Percentiles rank a stretch among this genome's conserved stretches.
phyloP scores from a whole-genome alignment of 2,888 invertebrate species.

The Uropetala carovei region DNA sequence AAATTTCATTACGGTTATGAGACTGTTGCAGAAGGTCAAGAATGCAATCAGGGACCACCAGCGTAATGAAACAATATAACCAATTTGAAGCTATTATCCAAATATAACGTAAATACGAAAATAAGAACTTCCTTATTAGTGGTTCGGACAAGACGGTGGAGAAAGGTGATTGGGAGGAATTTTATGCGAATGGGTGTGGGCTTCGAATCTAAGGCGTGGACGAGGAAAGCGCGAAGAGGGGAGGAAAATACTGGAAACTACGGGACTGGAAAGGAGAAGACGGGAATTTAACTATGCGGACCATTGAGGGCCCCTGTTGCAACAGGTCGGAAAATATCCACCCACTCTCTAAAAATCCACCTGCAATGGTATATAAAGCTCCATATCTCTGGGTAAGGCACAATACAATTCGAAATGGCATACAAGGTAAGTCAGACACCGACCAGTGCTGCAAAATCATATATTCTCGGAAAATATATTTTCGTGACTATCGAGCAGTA shows the following conservation, averaged over 20 bases:
- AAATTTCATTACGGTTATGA: too few species aligned
- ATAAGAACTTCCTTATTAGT: too few species aligned
- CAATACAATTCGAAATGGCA: conserved; percentile 46
- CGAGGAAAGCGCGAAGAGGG: not conserved
- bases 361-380: conserved; percentile 19
- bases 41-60: too few species aligned
- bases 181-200: not conserved
- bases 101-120: too few species aligned
- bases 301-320: conserved; percentile 7
- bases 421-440: conserved; percentile 38
- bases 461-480: not conserved
- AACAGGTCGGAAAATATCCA: not conserved
- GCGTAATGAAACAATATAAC: too few species aligned
- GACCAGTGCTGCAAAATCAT: not conserved
- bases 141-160: not conserved
- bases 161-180: not conserved
- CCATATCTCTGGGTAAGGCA: not conserved
- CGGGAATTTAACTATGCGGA: not conserved
- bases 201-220: not conserved
- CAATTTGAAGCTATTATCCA: too few species aligned
- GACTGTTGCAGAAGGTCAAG: too few species aligned
- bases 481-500: too few species aligned
- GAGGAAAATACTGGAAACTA: not conserved
- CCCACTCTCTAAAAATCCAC: conserved; percentile 13
- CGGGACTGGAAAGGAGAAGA: not conserved